These are phyloP conservation scores for Athrips mouffetella DNA, from an alignment of 2,888 invertebrate species.

Conservation along the genomic window DNA sequence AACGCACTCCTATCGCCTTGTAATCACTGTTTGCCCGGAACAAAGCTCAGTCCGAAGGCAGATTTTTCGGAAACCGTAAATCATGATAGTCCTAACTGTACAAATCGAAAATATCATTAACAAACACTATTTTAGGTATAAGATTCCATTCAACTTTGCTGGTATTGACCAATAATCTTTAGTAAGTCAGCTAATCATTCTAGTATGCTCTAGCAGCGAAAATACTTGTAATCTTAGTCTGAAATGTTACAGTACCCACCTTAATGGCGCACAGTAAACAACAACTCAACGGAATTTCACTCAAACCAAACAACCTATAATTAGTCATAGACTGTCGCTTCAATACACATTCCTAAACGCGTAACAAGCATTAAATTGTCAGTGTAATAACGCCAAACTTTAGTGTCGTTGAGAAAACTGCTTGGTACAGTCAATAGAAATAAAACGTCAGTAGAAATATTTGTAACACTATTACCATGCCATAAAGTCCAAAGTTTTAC, in stretches of 20 bases:
- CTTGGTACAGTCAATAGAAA: too few species aligned
- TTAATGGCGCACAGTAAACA: neutral
- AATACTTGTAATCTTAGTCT: too few species aligned
- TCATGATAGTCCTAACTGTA: neutral
- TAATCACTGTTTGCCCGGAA: conserved; percentile 16
- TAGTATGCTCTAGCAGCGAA: too few species aligned
- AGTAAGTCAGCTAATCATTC: too few species aligned
- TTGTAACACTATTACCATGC: too few species aligned
- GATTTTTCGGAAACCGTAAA: conserved; percentile 3
- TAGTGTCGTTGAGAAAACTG: conserved; percentile 7
- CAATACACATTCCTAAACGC: conserved; percentile 5
- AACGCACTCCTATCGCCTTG: conserved; percentile 10
- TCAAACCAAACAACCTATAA: neutral
- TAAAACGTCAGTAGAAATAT: too few species aligned
- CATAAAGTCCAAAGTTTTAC: too few species aligned
- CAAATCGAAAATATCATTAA: neutral
- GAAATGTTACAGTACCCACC: neutral
- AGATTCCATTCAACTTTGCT: too few species aligned
- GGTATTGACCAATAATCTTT: too few species aligned
- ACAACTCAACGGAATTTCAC: neutral
- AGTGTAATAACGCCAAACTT: conserved; percentile 6
- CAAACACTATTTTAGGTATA: too few species aligned
- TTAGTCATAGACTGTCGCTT: conserved; percentile 6
- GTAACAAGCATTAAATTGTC: conserved; percentile 2
- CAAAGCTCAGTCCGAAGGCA: conserved; percentile 9